These are phyloP conservation scores for Seladonia tumulorum DNA, from an alignment of 2,888 invertebrate genomes.

Conservation along the genomic window DNA sequence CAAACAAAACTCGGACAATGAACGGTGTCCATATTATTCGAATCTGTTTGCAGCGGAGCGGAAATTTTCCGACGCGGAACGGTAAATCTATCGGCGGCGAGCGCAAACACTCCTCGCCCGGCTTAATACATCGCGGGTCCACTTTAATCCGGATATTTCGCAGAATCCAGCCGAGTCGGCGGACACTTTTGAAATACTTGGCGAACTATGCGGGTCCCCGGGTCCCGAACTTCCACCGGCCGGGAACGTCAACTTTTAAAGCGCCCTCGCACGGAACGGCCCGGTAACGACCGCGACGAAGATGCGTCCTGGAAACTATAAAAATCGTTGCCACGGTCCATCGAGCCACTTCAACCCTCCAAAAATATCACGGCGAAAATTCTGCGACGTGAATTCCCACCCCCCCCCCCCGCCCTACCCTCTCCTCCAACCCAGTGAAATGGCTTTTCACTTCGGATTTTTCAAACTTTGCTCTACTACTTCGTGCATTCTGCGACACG, in stretches of 20 bases:
- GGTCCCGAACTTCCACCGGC: constrained; percentile 14
- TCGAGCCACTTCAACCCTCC: constrained; percentile 7
- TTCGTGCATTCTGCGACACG: background rate
- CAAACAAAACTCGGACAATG: background rate
- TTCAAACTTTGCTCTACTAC: background rate
- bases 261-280: constrained; percentile 7
- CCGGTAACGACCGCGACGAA: background rate
- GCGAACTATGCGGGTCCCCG: constrained; percentile 28
- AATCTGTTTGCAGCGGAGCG: background rate
- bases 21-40: background rate
- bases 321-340: constrained; percentile 12
- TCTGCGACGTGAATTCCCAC: background rate
- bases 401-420: no score
- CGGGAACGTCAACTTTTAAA: constrained; percentile 33
- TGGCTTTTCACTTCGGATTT: constrained; percentile 3
- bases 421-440: background rate
- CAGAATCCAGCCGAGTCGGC: constrained; percentile 19
- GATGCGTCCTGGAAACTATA: background rate
- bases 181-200: constrained; percentile 40
- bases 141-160: constrained; percentile 50
- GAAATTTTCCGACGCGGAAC: constrained; percentile 9
- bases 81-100: constrained; percentile 29
- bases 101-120: constrained; percentile 20
- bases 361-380: background rate
- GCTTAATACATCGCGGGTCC: constrained; percentile 23